Evolutionary conservation across 1,140 invertebrate genomes (phyloP).

Genomic region (Phthorimaea operculella): DNA sequence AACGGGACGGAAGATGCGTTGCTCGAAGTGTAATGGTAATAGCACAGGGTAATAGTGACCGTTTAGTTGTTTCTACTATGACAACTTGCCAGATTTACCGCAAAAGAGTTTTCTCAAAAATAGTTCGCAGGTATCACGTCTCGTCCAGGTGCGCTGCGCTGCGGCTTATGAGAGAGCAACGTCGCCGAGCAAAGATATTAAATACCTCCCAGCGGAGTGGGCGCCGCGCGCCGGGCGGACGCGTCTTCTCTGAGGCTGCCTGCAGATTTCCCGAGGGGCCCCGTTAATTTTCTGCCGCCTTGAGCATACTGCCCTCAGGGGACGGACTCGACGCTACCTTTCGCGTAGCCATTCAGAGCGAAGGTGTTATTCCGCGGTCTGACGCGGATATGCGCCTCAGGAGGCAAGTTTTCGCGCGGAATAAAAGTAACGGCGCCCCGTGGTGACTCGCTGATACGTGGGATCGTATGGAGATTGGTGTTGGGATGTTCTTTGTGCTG

Average conservation of each 20-base stretch:
- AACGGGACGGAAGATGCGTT: no score
- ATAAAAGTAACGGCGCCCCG: constrained; percentile 27
- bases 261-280: constrained; percentile 72
- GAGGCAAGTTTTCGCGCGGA: constrained; percentile 38
- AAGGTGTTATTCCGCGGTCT: constrained; percentile 65
- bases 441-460: neutral
- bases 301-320: constrained; percentile 74
- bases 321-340: constrained; percentile 54
- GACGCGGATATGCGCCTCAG: constrained; percentile 43
- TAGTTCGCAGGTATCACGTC: neutral
- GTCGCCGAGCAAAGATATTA: constrained; percentile 31
- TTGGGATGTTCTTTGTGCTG: neutral
- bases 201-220: constrained; percentile 53
- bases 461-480: neutral
- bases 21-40: no score
- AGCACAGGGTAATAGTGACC: no score
- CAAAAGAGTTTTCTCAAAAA: neutral
- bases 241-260: constrained; percentile 52
- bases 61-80: no score
- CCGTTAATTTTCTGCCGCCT: constrained; percentile 79
- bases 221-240: constrained; percentile 34
- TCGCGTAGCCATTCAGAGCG: constrained; percentile 62
- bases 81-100: no score
- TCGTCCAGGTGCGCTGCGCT: constrained; percentile 3
- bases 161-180: neutral